Evolutionary conservation across 1,140 invertebrate species (phyloP).

Genomic region (Coenobita brevimanus): DNA sequence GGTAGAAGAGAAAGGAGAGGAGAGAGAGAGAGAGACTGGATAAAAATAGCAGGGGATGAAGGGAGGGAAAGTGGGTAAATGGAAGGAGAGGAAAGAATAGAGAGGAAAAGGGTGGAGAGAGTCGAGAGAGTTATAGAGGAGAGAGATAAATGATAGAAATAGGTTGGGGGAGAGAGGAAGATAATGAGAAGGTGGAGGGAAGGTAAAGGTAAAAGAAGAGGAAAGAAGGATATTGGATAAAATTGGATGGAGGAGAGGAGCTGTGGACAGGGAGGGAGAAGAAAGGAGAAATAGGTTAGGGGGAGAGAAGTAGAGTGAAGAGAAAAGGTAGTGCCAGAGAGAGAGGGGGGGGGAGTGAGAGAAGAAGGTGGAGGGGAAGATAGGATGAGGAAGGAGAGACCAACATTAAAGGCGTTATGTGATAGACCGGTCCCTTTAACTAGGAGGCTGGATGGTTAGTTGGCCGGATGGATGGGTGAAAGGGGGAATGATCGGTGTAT

Average conservation of each 20-base stretch:
- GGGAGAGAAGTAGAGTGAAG: not conserved
- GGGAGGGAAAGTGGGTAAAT: no score
- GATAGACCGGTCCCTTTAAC: no score
- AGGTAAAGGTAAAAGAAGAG: not conserved
- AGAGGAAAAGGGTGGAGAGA: not conserved
- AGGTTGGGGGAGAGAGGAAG: not conserved
- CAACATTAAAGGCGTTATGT: not conserved
- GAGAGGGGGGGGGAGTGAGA: not conserved
- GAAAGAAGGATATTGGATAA: no score
- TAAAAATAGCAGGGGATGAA: not conserved
- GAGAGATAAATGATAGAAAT: not conserved
- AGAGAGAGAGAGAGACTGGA: constrained; percentile 5
- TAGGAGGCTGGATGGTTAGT: no score
- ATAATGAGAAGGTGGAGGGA: not conserved
- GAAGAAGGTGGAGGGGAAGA: not conserved
- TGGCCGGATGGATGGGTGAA: not conserved
- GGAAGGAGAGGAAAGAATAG: not conserved
- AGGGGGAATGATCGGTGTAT: not conserved
- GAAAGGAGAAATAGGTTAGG: not conserved
- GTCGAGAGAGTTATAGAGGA: not conserved
- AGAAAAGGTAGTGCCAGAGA: not conserved
- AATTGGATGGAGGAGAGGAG: no score
- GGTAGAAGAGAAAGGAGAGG: not conserved
- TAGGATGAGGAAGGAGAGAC: not conserved
- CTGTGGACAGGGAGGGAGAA: not conserved